These are phyloP conservation scores for Cantharis rustica DNA, from an alignment of 2,888 invertebrate genomes.

Conservation along the genomic window DNA sequence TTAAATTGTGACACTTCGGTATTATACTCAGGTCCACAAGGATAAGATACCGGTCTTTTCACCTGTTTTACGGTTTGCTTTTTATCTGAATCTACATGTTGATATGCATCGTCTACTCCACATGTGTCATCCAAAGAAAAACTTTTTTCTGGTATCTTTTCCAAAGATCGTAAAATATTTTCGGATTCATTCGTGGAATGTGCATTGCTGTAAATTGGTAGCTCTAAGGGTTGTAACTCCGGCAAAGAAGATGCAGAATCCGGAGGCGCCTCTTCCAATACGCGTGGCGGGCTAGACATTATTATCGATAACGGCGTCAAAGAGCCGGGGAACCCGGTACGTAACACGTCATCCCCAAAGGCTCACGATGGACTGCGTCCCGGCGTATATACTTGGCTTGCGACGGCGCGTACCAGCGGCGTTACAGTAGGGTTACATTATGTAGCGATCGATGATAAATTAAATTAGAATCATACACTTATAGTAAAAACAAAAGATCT, in stretches of 20 bases:
- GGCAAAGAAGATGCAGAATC: constrained; percentile 14
- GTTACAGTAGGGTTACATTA: constrained; percentile 32
- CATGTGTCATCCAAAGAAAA: constrained; percentile 9
- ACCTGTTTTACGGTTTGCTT: constrained; percentile 14
- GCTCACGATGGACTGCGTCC: constrained; percentile 56
- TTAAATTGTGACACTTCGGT: constrained; percentile 29
- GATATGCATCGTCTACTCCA: constrained; percentile 13
- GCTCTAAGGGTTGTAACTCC: constrained; percentile 14
- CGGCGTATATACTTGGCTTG: constrained; percentile 31
- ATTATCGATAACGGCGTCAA: constrained; percentile 25
- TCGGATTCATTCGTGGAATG: constrained; percentile 11
- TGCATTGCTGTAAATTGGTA: constrained; percentile 6
- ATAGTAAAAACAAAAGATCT: constrained; percentile 1
- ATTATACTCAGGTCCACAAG: constrained; percentile 49
- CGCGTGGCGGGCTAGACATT: constrained; percentile 47
- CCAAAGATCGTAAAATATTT: constrained; percentile 9
- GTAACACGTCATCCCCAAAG: constrained; percentile 55
- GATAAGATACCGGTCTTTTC: constrained; percentile 51
- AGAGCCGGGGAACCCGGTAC: constrained; percentile 42
- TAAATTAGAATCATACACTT: constrained; percentile 23
- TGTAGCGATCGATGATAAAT: constrained; percentile 36
- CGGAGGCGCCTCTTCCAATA: constrained; percentile 53
- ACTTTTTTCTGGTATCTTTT: constrained; percentile 17
- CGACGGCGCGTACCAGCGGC: constrained; percentile 36
- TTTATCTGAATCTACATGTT: constrained; percentile 12